phyloP scores from a whole-genome alignment of 1,140 invertebrate genomes.

The Cyclargus thomasi region DNA sequence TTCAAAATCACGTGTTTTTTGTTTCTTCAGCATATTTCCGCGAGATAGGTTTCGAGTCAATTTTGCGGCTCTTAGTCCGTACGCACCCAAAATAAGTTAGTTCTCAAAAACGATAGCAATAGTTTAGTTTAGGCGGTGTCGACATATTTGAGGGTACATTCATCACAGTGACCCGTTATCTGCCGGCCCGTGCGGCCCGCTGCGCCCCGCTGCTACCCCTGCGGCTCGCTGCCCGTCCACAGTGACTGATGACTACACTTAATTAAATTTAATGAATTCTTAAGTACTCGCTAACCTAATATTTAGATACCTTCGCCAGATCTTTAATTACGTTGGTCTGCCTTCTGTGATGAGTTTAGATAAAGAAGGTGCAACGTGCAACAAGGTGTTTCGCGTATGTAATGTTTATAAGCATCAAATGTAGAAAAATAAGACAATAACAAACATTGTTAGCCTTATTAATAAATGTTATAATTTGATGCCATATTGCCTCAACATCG shows the following conservation, averaged over 20 bases:
- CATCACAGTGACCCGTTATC: slow-evolving; percentile 46
- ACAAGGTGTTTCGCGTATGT: too few relatives aligned
- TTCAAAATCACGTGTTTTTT: too few relatives aligned
- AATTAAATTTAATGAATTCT: slow-evolving; percentile 68
- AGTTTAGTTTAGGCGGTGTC: slow-evolving; percentile 50
- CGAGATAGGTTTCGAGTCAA: too few relatives aligned
- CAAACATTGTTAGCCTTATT: too few relatives aligned
- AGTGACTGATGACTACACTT: slow-evolving; percentile 69
- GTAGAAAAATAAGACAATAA: too few relatives aligned
- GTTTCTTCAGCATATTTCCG: too few relatives aligned
- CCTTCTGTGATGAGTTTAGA: not conserved
- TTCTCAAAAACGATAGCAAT: slow-evolving; percentile 29
- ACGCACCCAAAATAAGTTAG: not conserved
- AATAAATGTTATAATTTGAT: too few relatives aligned
- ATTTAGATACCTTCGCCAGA: slow-evolving; percentile 6
- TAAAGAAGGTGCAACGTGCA: not conserved
- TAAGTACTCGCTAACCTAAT: slow-evolving; percentile 18
- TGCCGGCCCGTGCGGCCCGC: too few relatives aligned
- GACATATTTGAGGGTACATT: slow-evolving; percentile 71
- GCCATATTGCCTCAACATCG: too few relatives aligned
- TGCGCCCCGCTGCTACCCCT: too few relatives aligned
- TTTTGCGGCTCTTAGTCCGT: too few relatives aligned
- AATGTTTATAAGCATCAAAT: too few relatives aligned
- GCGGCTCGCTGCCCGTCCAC: slow-evolving; percentile 42
- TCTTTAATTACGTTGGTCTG: slow-evolving; percentile 1